Evolutionary conservation across 2,113 vertebrate species (phyloP).

Genomic region (Sander lucioperca): DNA sequence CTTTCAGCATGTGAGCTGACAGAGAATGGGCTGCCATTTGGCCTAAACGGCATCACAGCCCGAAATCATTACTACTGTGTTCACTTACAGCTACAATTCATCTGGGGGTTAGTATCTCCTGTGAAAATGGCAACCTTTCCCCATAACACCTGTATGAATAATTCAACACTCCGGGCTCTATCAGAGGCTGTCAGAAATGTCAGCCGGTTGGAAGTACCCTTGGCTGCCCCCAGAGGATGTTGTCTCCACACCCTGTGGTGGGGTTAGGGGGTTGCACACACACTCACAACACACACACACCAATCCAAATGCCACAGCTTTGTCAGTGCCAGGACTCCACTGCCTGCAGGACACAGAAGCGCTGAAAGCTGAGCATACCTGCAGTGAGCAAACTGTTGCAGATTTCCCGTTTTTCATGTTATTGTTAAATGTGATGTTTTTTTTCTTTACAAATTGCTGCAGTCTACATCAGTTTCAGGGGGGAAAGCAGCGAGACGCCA

Average conservation of each 20-base stretch:
- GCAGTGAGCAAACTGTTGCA: constrained; percentile 28
- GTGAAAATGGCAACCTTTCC: constrained; percentile 75
- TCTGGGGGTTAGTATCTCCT: constrained; percentile 58
- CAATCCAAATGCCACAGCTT: constrained; percentile 59
- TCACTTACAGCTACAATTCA: constrained; percentile 65
- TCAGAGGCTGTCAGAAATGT: constrained; percentile 82
- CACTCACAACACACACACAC: constrained; percentile 26
- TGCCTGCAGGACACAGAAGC: constrained; percentile 42
- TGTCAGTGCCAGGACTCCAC: constrained; percentile 38
- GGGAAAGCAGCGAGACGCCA: not conserved
- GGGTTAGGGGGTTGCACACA: constrained; percentile 54
- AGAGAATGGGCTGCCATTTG: constrained; percentile 53
- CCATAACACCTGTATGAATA: constrained; percentile 78
- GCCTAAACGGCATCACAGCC: constrained; percentile 52
- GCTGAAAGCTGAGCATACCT: constrained; percentile 30
- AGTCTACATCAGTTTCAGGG: not conserved
- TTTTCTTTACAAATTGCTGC: not conserved
- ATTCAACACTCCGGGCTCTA: constrained; percentile 76
- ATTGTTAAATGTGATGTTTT: constrained; percentile 6
- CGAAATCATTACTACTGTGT: constrained; percentile 61
- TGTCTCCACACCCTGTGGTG: constrained; percentile 65
- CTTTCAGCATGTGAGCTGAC: constrained; percentile 45
- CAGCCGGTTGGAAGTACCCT: constrained; percentile 69
- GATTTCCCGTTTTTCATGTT: not conserved
- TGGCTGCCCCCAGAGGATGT: constrained; percentile 68